Conservation (phyloP, 2,888 invertebrate genomes). For the Copidosoma aretas region DNA sequence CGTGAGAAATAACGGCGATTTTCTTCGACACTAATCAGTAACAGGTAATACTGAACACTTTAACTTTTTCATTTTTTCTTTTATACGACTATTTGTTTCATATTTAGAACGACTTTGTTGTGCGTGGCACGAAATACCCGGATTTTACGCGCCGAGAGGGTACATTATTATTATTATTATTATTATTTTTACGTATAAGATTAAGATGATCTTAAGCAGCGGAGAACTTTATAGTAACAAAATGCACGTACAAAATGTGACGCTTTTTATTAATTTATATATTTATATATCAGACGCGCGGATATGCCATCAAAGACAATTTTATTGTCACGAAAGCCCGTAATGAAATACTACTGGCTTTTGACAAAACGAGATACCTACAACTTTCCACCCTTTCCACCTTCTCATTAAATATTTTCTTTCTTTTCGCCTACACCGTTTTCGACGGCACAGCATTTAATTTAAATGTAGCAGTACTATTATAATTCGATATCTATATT, state of each 20-base stretch:
- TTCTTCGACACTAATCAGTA: conserved; percentile 38
- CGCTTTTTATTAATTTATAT: conserved; percentile 26
- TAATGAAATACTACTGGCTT: conserved; percentile 39
- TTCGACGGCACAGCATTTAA: conserved; percentile 14
- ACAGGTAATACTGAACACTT: conserved; percentile 38
- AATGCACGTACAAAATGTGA: conserved; percentile 41
- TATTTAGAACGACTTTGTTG: conserved; percentile 26
- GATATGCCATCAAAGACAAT: conserved; percentile 42
- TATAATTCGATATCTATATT: conserved; percentile 51
- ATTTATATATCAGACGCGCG: conserved; percentile 20
- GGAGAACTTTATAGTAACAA: conserved; percentile 36
- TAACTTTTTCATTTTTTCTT: conserved; percentile 19
- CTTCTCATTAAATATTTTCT: conserved; percentile 20
- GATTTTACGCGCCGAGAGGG: conserved; percentile 27
- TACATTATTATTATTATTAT: too few species aligned
- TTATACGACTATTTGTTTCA: conserved; percentile 22
- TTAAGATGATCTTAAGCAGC: conserved; percentile 34
- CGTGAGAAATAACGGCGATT: conserved; percentile 30
- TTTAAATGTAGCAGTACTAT: conserved; percentile 39
- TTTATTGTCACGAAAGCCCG: conserved; percentile 48
- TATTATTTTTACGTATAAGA: conserved; percentile 34
- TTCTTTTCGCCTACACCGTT: conserved; percentile 7
- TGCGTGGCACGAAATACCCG: conserved; percentile 35
- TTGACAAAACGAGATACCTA: conserved; percentile 39
- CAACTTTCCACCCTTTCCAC: conserved; percentile 22